These are phyloP conservation scores for Magallana gigas DNA, from an alignment of 1,140 invertebrate genomes.

Conservation along the genomic window DNA sequence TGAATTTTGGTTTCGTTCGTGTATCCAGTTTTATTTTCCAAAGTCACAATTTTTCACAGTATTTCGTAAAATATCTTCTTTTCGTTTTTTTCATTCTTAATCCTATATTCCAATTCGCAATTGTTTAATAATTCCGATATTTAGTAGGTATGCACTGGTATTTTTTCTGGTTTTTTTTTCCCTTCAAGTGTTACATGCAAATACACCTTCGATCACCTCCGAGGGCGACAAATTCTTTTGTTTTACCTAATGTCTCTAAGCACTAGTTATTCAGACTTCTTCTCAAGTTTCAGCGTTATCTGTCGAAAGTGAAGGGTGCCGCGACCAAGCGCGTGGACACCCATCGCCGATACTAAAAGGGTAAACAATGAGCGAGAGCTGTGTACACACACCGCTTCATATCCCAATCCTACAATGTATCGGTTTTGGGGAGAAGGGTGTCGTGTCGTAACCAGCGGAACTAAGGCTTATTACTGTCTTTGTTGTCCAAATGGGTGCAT, in stretches of 20 bases:
- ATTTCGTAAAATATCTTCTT: too few relatives aligned
- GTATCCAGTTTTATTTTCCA: too few relatives aligned
- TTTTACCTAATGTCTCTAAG: slow-evolving; percentile 12
- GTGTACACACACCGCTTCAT: slow-evolving; percentile 11
- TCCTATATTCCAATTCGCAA: too few relatives aligned
- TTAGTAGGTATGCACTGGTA: too few relatives aligned
- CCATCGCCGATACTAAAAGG: slow-evolving; percentile 20
- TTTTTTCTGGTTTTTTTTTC: too few relatives aligned
- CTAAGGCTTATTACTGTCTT: slow-evolving; percentile 31
- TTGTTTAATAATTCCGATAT: too few relatives aligned
- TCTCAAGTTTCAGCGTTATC: slow-evolving; percentile 24
- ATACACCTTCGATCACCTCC: slow-evolving; percentile 21
- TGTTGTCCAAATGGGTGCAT: slow-evolving; percentile 33
- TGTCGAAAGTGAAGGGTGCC: slow-evolving; percentile 8
- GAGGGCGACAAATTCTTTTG: slow-evolving; percentile 2
- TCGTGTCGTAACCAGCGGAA: slow-evolving; percentile 31
- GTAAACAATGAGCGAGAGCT: slow-evolving; percentile 23
- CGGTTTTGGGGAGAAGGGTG: not conserved
- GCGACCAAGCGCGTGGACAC: slow-evolving; percentile 13
- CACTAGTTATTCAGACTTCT: slow-evolving; percentile 13
- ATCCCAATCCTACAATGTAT: not conserved
- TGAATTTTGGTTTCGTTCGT: too few relatives aligned
- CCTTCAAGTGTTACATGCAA: too few relatives aligned
- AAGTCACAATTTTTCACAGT: too few relatives aligned
- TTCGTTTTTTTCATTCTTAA: too few relatives aligned